Base-by-base conservation (phyloP, 2,888 invertebrate species). In the Galeopsomyia nigrocyanea region DNA sequence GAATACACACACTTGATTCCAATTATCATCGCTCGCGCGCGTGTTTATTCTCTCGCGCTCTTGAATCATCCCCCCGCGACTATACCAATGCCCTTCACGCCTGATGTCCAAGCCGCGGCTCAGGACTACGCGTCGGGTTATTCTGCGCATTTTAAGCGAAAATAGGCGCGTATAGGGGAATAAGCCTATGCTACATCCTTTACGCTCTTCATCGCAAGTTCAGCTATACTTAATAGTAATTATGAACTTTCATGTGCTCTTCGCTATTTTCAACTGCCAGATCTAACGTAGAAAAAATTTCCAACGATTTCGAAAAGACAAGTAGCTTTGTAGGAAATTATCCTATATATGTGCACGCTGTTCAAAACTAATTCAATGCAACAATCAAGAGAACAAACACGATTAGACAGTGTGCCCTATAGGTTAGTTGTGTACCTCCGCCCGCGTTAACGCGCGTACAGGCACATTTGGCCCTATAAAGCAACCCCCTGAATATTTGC, bases 401-500 rank as follows among this genome's bases (percentile, higher is more conserved):
- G n/a, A 69, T 57, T 21, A 57, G 21, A 17, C 17, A 22, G 49
- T 51, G n/a, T 17, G 16, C 53, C 53, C 39, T 22, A 5, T 16
- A 0, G 26, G 10, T 56, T 16, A 16, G 10, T 56, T 16, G 26
- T 22, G 39, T 13, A 17, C 53, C 56, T 55, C 16, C 47, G 56
- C 60, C 39, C 39, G 49, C 22, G 47, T 21, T 49, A 26, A 14
- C 22, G n/a, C 61, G 49, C 26, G 26, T 62, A 26, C 17, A 49
- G 16, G 5, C 13, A n/a, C 58, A 14, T 19, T 64, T 22, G 75
- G 68, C 65, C 10, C 39, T 57, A 47, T 68, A 61, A 46, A 51
- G 67, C 57, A 71, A 66, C 66, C 68, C 58, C 58, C 47, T 76
- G 77, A 73, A 74, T 76, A 76, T 78, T 79, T 75, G 71, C 68